These are phyloP conservation scores for Sternotherus odoratus DNA, from an alignment of 2,797 vertebrate species.

Conservation along the genomic window DNA sequence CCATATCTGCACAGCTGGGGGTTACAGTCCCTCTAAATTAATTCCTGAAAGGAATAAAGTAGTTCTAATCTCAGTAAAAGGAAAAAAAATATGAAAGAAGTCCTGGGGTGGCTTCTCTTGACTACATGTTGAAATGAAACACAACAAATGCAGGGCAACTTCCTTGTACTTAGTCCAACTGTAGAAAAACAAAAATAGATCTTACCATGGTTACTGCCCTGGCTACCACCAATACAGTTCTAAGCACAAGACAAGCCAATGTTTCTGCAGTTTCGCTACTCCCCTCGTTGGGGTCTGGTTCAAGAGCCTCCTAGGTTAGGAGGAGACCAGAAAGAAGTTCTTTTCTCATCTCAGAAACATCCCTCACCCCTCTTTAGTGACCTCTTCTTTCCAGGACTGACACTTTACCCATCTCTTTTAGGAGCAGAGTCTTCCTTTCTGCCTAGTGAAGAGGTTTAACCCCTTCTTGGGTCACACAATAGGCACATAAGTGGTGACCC, in stretches of 20 bases:
- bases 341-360: background rate
- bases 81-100: background rate
- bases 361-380: background rate
- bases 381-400: background rate
- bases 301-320: background rate
- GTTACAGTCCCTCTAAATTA: accelerated
- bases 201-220: background rate
- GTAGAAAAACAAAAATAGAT: accelerated
- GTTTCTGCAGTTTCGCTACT: background rate
- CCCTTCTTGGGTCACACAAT: background rate
- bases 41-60: background rate
- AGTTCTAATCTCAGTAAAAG: background rate
- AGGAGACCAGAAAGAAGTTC: background rate
- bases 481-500: background rate
- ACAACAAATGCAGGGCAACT: background rate
- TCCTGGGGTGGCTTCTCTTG: background rate
- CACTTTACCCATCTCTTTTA: background rate
- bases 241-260: background rate
- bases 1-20: background rate
- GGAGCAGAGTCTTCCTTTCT: background rate
- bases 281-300: background rate
- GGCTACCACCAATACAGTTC: background rate
- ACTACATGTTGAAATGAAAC: background rate
- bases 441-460: background rate
- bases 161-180: background rate